Percentiles rank a stretch among this genome's conserved stretches.
Conservation (phyloP, 2,113 vertebrate genomes). For the Formicarius rufipectus region DNA sequence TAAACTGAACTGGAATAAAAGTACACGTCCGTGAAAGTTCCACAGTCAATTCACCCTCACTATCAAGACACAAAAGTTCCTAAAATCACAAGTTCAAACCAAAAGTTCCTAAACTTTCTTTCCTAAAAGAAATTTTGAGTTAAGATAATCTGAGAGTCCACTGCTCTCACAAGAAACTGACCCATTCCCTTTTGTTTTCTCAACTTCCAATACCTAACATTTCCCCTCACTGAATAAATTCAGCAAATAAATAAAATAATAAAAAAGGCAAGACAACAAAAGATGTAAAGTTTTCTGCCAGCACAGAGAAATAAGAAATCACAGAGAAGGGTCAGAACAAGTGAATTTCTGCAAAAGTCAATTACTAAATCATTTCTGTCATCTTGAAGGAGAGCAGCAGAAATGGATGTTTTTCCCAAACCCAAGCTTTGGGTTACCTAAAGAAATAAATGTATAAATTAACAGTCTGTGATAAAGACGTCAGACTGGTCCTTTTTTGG, state of each 20-base stretch:
- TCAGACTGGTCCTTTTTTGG: neutral
- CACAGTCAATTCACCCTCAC: neutral
- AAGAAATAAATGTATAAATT: neutral
- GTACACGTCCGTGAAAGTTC: neutral
- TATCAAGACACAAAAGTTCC: neutral
- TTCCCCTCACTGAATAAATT: neutral
- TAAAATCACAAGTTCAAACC: neutral
- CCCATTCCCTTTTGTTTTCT: neutral
- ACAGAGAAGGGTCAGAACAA: neutral
- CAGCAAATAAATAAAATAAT: neutral
- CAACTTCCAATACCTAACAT: neutral
- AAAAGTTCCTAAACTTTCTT: too few relatives aligned
- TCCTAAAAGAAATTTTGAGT: neutral
- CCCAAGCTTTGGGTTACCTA: neutral
- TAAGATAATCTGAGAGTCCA: neutral
- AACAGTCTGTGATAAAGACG: fast-evolving
- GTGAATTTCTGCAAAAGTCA: neutral
- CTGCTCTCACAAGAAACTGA: neutral
- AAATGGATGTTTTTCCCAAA: neutral
- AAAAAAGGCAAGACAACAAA: neutral
- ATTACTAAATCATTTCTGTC: neutral
- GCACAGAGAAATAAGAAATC: neutral
- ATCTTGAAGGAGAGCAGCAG: neutral
- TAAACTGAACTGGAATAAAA: neutral
- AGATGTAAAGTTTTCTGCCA: neutral